phyloP scores from a whole-genome alignment of 2,113 vertebrate species.

The Nettapus auritus region DNA sequence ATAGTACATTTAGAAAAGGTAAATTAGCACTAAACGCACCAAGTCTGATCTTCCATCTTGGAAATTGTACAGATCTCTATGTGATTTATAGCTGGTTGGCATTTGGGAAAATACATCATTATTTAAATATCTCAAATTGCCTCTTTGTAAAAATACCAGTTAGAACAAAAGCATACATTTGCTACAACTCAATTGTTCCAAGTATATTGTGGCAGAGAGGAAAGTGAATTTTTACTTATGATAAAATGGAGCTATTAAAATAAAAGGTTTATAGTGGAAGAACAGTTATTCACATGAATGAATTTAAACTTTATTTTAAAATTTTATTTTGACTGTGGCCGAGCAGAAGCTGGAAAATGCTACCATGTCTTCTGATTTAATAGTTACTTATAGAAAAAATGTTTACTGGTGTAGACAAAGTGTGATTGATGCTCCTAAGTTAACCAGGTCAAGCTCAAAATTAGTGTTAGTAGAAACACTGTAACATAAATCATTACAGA shows the following conservation, averaged over 20 bases:
- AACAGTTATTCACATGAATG: slow-evolving; percentile 14
- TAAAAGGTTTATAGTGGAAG: slow-evolving; percentile 54
- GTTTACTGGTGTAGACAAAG: background rate
- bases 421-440: background rate
- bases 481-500: background rate
- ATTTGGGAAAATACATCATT: slow-evolving; percentile 55
- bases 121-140: slow-evolving; percentile 62
- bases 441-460: slow-evolving; percentile 22
- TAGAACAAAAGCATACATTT: slow-evolving; percentile 62
- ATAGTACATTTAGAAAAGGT: slow-evolving; percentile 38
- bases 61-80: slow-evolving; percentile 16
- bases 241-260: slow-evolving; percentile 61
- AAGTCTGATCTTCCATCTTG: slow-evolving; percentile 18
- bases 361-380: slow-evolving; percentile 11
- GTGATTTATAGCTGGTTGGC: slow-evolving; percentile 40
- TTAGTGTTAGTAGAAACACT: background rate
- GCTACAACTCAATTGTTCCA: slow-evolving; percentile 57
- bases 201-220: slow-evolving; percentile 7
- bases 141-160: slow-evolving; percentile 57
- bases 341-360: slow-evolving; percentile 40
- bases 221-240: slow-evolving; percentile 40
- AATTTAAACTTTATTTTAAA: slow-evolving; percentile 39
- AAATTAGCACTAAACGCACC: slow-evolving; percentile 30
- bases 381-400: background rate
- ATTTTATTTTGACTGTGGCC: slow-evolving; percentile 42